Evolutionary conservation across 1,140 invertebrate genomes (phyloP).

Genomic region (Caenorhabditis inopinata): DNA sequence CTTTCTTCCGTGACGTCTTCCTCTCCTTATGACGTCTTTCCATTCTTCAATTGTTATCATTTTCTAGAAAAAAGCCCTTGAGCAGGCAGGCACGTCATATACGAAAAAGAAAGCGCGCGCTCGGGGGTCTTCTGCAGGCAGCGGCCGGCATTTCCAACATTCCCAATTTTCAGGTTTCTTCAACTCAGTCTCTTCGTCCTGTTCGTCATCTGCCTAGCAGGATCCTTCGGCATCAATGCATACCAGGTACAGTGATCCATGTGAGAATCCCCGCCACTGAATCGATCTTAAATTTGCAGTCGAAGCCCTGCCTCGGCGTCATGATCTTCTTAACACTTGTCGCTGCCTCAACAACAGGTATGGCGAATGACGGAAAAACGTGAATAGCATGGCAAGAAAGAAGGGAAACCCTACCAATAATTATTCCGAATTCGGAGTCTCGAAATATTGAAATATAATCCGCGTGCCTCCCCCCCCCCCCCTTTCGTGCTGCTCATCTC

Average conservation of each 20-base stretch:
- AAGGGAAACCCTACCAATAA: background rate
- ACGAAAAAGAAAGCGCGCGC: too few relatives aligned
- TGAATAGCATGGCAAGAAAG: background rate
- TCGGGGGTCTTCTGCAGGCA: background rate
- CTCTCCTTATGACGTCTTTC: too few relatives aligned
- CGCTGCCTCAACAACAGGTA: slow-evolving; percentile 4
- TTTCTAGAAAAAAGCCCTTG: too few relatives aligned
- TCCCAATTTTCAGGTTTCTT: background rate
- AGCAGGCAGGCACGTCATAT: too few relatives aligned
- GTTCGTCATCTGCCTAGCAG: slow-evolving; percentile 23
- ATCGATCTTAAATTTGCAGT: too few relatives aligned
- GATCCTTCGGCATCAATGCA: slow-evolving; percentile 31
- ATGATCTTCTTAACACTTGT: slow-evolving; percentile 1
- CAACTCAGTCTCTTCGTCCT: slow-evolving; percentile 24
- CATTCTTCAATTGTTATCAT: too few relatives aligned
- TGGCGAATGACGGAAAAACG: background rate
- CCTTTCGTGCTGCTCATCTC: background rate
- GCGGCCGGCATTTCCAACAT: too few relatives aligned
- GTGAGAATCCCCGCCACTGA: too few relatives aligned
- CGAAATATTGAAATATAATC: background rate
- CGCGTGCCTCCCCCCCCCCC: too few relatives aligned
- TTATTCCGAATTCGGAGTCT: background rate
- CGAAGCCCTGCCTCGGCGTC: background rate
- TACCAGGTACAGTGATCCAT: slow-evolving; percentile 24
- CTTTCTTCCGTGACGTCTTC: too few relatives aligned